Conservation (phyloP, 1,140 invertebrate genomes). For the Orius laevigatus region DNA sequence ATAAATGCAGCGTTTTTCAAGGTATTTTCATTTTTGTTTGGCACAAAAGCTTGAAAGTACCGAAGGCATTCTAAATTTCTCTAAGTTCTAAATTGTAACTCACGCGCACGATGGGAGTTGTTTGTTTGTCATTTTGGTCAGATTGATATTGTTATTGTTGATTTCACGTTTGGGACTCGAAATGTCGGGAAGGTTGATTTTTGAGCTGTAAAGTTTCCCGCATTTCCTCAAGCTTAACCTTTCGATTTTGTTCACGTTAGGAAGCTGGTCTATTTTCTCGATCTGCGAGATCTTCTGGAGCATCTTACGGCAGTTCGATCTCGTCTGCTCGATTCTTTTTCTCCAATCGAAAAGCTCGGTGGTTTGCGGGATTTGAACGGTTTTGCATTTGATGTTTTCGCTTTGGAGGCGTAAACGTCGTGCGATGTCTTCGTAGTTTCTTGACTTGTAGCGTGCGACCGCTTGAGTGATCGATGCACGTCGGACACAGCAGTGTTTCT, state of each 20-base stretch:
- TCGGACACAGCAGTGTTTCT: constrained; percentile 4
- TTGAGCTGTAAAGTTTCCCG: not conserved
- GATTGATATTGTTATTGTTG: constrained; percentile 7
- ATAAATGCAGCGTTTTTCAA: too few relatives aligned
- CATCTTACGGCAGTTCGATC: constrained; percentile 7
- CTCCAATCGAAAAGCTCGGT: constrained; percentile 14
- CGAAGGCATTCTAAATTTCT: too few relatives aligned
- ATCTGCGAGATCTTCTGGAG: constrained; percentile 3
- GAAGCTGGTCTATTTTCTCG: not conserved
- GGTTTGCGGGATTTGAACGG: constrained; percentile 3
- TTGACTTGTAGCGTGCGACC: constrained; percentile 5
- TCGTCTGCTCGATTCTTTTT: constrained; percentile 10
- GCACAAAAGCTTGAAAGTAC: too few relatives aligned
- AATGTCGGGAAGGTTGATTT: constrained; percentile 7
- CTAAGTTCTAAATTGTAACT: too few relatives aligned
- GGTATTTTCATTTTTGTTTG: too few relatives aligned
- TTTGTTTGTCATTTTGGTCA: constrained; percentile 19
- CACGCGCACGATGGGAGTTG: too few relatives aligned
- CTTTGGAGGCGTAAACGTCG: constrained; percentile 4
- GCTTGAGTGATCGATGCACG: not conserved
- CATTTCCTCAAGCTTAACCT: not conserved
- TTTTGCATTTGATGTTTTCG: constrained; percentile 3
- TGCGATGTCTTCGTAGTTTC: constrained; percentile 7
- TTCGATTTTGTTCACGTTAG: not conserved
- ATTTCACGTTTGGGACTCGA: constrained; percentile 3